Evolutionary conservation across 1,140 invertebrate genomes (phyloP), one percentile per base, ranked within the genome.

Genomic region (Zaprionus taronus): DNA sequence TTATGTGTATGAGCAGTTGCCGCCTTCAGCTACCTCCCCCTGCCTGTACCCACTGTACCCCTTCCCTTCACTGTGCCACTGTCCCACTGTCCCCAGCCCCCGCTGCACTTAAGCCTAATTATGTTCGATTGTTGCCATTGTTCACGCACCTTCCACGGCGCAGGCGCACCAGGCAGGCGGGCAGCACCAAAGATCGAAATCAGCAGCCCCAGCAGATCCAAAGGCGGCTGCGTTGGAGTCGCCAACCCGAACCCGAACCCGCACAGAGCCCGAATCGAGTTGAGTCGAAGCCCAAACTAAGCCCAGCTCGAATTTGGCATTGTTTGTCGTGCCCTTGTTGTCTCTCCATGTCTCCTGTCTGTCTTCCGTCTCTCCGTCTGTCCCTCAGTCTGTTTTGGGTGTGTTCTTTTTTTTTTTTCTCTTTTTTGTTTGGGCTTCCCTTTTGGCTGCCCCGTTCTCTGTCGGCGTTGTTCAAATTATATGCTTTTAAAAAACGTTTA

Each of bases 401-500:
- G 73, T 62, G 69, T 80, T 51, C 11, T 12, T n/a, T 47, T 47
- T 12, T n/a, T 47, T 47, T 47, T 7, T 47, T 17, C n/a, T 47
- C n/a, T 47, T 22, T 22, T 68, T 22, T 58, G 20, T 60, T 53
- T 78, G 56, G 80, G 80, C 63, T 72, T 72, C 77, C 82, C 85
- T 83, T 83, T 72, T 80, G 68, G 82, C 71, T 72, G 38, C 47
- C 44, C n/a, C 26, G 44, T 74, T 53, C 72, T 66, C 73, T 51
- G 81, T 83, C 80, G 80, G 73, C 77, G 81, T 72, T 90, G 81
- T 81, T 90, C 85, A 90, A 90, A 90, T 90, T 90, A 90, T 90
- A 90, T 85, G 85, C 85, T 90, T 85, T 89, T 90, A 90, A 85
- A 85, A 90, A 90, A 90, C 85, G 85, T 90, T 90, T 90, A 90